Conservation (phyloP, 2,797 vertebrate genomes). For the Triplophysa yarkandensis region DNA sequence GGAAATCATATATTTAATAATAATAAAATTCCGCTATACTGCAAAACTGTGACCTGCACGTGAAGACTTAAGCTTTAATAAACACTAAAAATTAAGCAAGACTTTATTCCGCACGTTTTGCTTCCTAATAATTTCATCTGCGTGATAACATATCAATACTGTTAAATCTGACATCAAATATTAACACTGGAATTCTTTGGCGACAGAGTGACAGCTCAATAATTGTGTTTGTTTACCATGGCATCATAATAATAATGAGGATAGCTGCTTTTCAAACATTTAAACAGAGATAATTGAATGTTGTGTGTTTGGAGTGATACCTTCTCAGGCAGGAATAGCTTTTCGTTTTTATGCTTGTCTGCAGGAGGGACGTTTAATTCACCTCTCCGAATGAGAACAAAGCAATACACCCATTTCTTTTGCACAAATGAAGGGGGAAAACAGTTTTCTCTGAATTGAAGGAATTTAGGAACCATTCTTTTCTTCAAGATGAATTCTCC, state of each 20-base stretch:
- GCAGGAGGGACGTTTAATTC: slow-evolving; percentile 20
- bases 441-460: not conserved
- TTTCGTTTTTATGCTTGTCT: slow-evolving; percentile 32
- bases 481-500: not conserved
- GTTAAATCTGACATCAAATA: slow-evolving; percentile 57
- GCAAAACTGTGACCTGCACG: not conserved
- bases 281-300: slow-evolving; percentile 65
- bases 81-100: not conserved
- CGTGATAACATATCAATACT: slow-evolving; percentile 43
- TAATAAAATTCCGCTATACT: not conserved
- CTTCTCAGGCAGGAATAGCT: slow-evolving; percentile 31
- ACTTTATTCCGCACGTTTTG: slow-evolving; percentile 14
- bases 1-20: not conserved
- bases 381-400: slow-evolving; percentile 28
- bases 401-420: not conserved
- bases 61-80: not conserved
- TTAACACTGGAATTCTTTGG: slow-evolving; percentile 42
- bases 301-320: slow-evolving; percentile 37
- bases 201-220: slow-evolving; percentile 54
- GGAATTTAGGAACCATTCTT: not conserved
- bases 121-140: slow-evolving; percentile 31
- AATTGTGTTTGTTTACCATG: slow-evolving; percentile 58
- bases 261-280: slow-evolving; percentile 61
- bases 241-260: slow-evolving; percentile 52
- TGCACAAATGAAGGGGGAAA: slow-evolving; percentile 12